Evolutionary conservation across 2,113 vertebrate genomes (phyloP), one percentile per base, ranked within the genome.

Genomic region (Bubalus kerabau): DNA sequence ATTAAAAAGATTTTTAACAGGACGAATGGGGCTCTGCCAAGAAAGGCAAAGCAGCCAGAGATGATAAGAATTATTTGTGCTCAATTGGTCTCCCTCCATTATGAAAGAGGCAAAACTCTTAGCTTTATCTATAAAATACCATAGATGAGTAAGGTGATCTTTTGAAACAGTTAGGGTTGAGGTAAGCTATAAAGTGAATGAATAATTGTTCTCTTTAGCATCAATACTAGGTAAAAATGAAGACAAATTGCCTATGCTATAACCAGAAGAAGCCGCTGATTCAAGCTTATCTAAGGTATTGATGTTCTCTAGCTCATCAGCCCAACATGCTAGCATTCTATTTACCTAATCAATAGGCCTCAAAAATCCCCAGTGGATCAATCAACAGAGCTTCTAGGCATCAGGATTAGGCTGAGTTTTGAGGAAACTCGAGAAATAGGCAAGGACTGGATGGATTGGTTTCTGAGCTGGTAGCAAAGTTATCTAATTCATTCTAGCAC

Each of bases 151-250:
- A 40, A 93, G 74, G 46, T 64, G 83, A 90, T 71, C 92, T 95
- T 95, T 88, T 57, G 48, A 48, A 83, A 12, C 24, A 32, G 40
- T 7, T 86, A 93, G 19, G 26, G 6, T 90, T 84, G 57, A 94
- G 78, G 62, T 89, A 95, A 89, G 52, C 91, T 91, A 76, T 87
- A 97, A 71, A 96, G 64, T 24, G 24, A 96, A 97, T 96, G 90
- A 98, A 87, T 97, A 97, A 96, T 98, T 95, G 54, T 97, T 95
- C 96, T 87, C 64, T 97, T 97, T 96, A 96, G 92, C 97, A 98
- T 95, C 96, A 96, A 97, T 95, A 84, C 96, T 91, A 95, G 95
- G 87, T 97, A 98, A 98, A 98, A 97, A 97, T 96, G 91, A 97
- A 98, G 97, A 98, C 90, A 97, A 98, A 98, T 97, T 96, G 95